Base-by-base conservation (phyloP, 1,140 invertebrate species). In the Drosophila biarmipes region DNA sequence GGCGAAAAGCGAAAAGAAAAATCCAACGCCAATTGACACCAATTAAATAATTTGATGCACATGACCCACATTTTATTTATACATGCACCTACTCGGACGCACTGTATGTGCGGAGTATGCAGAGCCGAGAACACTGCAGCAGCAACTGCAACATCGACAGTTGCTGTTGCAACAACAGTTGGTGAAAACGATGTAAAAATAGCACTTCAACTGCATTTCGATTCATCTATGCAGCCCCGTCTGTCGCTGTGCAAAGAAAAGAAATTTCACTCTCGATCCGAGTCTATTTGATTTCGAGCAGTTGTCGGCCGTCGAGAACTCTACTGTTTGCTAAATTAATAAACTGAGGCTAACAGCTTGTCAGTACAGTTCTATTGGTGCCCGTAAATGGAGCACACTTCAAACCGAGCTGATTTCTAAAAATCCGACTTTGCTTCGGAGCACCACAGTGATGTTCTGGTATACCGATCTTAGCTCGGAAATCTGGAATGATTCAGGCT, bases 11-110 rank as follows among this genome's bases (percentile, higher is more conserved):
- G 46, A 48, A 61, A 42, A 67, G 42, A 53, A 71, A 85, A 63
- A 74, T 62, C 55, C 64, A 66, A 71, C 53, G 75, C 67, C 84
- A 89, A 89, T 89, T 89, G 84, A 89, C 84, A 89, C 85, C 84
- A 89, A 89, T 89, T 89, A 89, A 89, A 84, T 89, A 89, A 89
- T 89, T 90, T 89, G 85, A 89, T 89, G 84, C 84, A 89, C 84
- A 89, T 90, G 84, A 89, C 84, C 84, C 79, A 89, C 84, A 89
- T 89, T 80, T 89, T 89, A 89, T 89, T 84, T 89, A 80, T 73
- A 82, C 61, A 58, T 72, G 62, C 42, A 40, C 58, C 49, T 63
- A 71, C 61, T 58, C 31, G 29, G 38, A 14, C 46, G 17, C 40
- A 17, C 12, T 58, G 17, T 31, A 37, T 63, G 66, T 63, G 66